These are phyloP conservation scores for Galago senegalensis DNA, from an alignment of 2,797 vertebrate species.

Conservation along the genomic window DNA sequence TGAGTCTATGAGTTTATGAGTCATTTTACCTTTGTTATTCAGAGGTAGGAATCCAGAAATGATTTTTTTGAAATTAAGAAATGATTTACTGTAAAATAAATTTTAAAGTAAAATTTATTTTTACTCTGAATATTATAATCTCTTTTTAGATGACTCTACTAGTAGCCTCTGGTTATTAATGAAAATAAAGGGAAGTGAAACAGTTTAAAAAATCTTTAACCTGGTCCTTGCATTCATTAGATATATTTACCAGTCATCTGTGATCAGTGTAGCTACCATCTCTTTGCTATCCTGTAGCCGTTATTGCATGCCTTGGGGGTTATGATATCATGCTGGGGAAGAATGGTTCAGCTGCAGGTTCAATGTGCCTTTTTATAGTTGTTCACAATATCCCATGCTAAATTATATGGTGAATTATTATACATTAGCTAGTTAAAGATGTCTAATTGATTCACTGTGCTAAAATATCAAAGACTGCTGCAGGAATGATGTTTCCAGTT, in stretches of 20 bases:
- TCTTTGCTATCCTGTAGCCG: slow-evolving; percentile 82
- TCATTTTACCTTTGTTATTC: slow-evolving; percentile 32
- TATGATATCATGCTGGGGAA: slow-evolving; percentile 88
- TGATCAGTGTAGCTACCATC: slow-evolving; percentile 81
- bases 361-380: slow-evolving; percentile 86
- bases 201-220: slow-evolving; percentile 67
- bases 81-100: neutral
- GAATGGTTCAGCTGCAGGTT: slow-evolving; percentile 85
- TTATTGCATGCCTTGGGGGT: slow-evolving; percentile 87
- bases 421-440: slow-evolving; percentile 87
- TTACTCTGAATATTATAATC: slow-evolving; percentile 22
- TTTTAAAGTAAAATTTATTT: slow-evolving; percentile 52
- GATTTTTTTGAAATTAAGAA: neutral
- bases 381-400: slow-evolving; percentile 80
- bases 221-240: slow-evolving; percentile 85
- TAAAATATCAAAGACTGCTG: slow-evolving; percentile 86
- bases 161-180: slow-evolving; percentile 49
- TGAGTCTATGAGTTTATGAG: neutral
- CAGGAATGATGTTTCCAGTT: slow-evolving; percentile 84
- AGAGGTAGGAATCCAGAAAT: neutral
- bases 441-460: slow-evolving; percentile 86
- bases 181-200: slow-evolving; percentile 68
- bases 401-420: slow-evolving; percentile 87
- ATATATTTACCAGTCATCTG: slow-evolving; percentile 86
- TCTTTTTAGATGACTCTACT: neutral